These are phyloP conservation scores for Gymnopithys bicolor DNA, from an alignment of 2,797 vertebrate species.

Conservation along the genomic window DNA sequence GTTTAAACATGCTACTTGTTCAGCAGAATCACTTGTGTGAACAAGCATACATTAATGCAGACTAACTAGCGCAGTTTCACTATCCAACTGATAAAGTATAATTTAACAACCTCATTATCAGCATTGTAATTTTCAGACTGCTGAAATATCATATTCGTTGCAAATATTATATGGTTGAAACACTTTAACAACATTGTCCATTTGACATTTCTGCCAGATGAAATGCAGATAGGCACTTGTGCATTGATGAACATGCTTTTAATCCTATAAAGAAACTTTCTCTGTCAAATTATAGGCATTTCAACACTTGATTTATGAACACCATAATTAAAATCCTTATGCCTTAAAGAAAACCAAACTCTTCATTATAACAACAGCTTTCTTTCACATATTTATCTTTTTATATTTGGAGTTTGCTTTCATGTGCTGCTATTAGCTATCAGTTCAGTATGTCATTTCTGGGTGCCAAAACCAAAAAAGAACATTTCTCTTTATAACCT, in stretches of 20 bases:
- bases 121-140: slow-evolving; percentile 72
- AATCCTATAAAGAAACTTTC: slow-evolving; percentile 53
- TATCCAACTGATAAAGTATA: slow-evolving; percentile 75
- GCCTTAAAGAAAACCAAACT: slow-evolving; percentile 38
- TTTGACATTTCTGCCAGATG: slow-evolving; percentile 58
- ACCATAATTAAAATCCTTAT: slow-evolving; percentile 35
- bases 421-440: background rate
- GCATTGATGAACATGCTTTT: slow-evolving; percentile 39
- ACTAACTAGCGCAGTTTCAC: slow-evolving; percentile 64
- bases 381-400: slow-evolving; percentile 41
- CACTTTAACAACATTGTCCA: slow-evolving; percentile 56
- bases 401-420: slow-evolving; percentile 7
- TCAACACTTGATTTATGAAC: slow-evolving; percentile 51
- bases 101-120: slow-evolving; percentile 79
- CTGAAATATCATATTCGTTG: slow-evolving; percentile 74
- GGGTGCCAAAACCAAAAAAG: background rate
- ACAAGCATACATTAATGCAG: slow-evolving; percentile 77
- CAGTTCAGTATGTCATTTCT: background rate
- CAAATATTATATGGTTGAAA: slow-evolving; percentile 67
- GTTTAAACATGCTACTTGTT: slow-evolving; percentile 79
- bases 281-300: slow-evolving; percentile 37
- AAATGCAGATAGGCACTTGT: slow-evolving; percentile 49
- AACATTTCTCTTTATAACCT: background rate
- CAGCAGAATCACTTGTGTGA: slow-evolving; percentile 79
- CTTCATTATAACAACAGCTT: background rate